These are phyloP conservation scores for Porites lutea DNA, from an alignment of 64 coral and sea anemone species.

Conservation along the genomic window DNA sequence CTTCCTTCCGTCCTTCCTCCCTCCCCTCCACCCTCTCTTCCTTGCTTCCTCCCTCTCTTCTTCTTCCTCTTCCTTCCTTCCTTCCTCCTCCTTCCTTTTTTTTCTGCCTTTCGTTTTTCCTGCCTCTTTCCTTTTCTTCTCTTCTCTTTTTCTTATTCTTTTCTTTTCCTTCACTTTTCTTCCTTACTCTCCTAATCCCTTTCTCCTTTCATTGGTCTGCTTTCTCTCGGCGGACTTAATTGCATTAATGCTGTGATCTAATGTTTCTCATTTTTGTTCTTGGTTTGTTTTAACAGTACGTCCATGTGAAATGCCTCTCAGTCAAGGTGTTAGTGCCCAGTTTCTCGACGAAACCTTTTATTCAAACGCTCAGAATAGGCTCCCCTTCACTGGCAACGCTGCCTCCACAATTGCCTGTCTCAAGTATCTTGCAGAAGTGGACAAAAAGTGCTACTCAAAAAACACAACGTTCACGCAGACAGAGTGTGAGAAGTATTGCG, in stretches of 20 bases:
- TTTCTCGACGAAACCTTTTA: constrained; percentile 6
- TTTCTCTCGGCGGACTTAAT: too few relatives aligned
- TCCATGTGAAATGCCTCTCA: constrained; percentile 29
- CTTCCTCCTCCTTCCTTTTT: not conserved
- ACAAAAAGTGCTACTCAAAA: constrained; percentile 4
- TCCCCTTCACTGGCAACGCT: constrained; percentile 39
- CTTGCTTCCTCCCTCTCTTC: not conserved
- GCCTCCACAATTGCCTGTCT: constrained; percentile 22
- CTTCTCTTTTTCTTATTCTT: not conserved
- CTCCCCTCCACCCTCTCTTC: too few relatives aligned
- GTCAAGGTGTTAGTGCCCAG: constrained; percentile 9
- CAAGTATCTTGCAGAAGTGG: constrained; percentile 15
- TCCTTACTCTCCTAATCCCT: not conserved
- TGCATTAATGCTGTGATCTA: too few relatives aligned
- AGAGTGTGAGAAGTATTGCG: constrained; percentile 55
- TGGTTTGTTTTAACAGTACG: constrained; percentile 4
- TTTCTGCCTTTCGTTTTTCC: too few relatives aligned
- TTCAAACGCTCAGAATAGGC: not conserved
- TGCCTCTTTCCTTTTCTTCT: too few relatives aligned
- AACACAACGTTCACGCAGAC: constrained; percentile 16
- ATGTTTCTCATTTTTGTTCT: not conserved
- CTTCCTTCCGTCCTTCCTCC: too few relatives aligned
- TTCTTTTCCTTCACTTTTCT: not conserved
- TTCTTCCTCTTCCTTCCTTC: not conserved
- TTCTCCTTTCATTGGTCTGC: not conserved